Percentiles rank a stretch among this genome's conserved stretches.
These are phyloP conservation scores for Coluber constrictor DNA, from an alignment of 2,797 vertebrate genomes.

Conservation along the genomic window DNA sequence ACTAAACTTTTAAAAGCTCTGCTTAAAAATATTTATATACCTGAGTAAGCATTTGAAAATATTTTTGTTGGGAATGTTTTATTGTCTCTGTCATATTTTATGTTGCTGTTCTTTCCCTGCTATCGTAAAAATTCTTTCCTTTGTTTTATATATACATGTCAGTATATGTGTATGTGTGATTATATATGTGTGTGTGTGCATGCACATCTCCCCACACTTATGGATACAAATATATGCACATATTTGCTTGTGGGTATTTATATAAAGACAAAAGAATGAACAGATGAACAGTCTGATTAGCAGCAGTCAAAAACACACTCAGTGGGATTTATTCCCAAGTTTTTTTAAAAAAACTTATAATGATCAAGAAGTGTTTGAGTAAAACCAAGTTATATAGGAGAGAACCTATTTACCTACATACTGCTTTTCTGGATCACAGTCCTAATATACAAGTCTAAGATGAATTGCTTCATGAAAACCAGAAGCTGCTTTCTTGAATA, in stretches of 20 bases:
- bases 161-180: background rate
- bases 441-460: slow-evolving; percentile 1
- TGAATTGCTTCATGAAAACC: slow-evolving; percentile 15
- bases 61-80: background rate
- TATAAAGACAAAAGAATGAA: background rate
- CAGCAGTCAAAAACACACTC: background rate
- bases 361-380: slow-evolving; percentile 19
- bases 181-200: background rate
- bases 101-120: background rate
- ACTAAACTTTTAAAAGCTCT: background rate
- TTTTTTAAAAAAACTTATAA: background rate
- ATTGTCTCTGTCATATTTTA: background rate
- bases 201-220: background rate
- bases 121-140: background rate
- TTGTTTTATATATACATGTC: background rate
- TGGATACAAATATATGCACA: background rate
- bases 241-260: background rate
- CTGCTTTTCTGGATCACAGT: background rate
- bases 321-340: background rate
- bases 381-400: background rate
- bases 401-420: background rate
- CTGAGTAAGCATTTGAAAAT: background rate
- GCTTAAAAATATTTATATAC: background rate
- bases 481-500: slow-evolving; percentile 22
- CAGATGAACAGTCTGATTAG: background rate